Conservation (phyloP, 2,113 vertebrate species). For the Fukomys damarensis region DNA sequence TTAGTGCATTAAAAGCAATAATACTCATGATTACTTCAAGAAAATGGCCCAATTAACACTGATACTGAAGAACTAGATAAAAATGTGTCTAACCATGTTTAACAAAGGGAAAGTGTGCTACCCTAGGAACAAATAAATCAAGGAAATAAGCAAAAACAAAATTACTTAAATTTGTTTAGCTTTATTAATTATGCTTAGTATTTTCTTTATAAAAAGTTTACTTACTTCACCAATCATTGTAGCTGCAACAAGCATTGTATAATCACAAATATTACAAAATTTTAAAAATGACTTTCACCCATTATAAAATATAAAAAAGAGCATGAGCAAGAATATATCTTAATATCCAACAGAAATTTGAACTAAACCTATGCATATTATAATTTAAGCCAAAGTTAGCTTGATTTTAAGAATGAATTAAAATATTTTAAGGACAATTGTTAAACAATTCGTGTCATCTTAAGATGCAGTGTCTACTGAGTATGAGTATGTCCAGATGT, state of each 20-base stretch:
- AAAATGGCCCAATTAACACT: neutral
- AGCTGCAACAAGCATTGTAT: conserved; percentile 11
- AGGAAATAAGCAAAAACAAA: neutral
- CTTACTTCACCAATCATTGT: neutral
- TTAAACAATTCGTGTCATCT: neutral
- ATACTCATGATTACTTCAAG: neutral
- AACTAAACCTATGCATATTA: neutral
- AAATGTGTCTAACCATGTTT: neutral
- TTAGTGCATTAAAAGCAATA: neutral
- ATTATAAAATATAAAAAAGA: conserved; percentile 55
- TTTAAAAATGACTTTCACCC: conserved; percentile 70
- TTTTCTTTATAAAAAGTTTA: neutral
- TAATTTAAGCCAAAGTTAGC: neutral
- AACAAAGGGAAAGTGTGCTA: neutral
- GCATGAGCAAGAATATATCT: conserved; percentile 40
- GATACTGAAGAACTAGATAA: neutral
- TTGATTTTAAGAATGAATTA: neutral
- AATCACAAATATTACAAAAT: conserved; percentile 67
- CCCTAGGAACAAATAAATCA: neutral
- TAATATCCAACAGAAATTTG: conserved; percentile 51
- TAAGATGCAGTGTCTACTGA: neutral
- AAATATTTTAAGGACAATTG: neutral
- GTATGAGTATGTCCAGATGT: neutral
- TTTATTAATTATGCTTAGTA: neutral
- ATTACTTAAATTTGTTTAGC: neutral